Evolutionary conservation across 2,888 invertebrate genomes (phyloP).

Genomic region (Tinea trinotella): DNA sequence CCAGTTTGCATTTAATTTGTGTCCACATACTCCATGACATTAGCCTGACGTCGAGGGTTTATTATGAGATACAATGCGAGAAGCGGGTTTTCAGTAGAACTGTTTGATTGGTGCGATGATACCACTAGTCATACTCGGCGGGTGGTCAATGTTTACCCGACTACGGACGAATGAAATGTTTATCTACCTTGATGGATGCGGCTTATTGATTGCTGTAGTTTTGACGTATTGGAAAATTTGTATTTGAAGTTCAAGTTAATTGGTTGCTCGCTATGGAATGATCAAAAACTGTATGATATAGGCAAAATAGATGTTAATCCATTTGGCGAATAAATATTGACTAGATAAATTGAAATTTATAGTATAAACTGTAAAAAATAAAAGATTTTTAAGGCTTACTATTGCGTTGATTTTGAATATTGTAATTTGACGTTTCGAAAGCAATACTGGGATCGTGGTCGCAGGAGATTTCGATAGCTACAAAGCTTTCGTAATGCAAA

Average conservation of each 20-base stretch:
- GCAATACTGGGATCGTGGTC: too few relatives aligned
- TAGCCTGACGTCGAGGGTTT: slow-evolving; percentile 34
- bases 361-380: too few relatives aligned
- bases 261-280: slow-evolving; percentile 13
- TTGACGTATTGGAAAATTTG: slow-evolving; percentile 18
- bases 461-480: too few relatives aligned
- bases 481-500: too few relatives aligned
- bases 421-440: too few relatives aligned
- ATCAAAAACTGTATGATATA: not conserved
- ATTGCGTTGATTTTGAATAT: too few relatives aligned
- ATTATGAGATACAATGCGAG: slow-evolving; percentile 50
- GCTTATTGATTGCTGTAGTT: slow-evolving; percentile 19
- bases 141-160: not conserved
- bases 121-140: slow-evolving; percentile 8
- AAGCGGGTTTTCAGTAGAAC: slow-evolving; percentile 34
- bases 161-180: slow-evolving; percentile 17
- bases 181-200: slow-evolving; percentile 18
- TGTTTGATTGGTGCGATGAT: slow-evolving; percentile 44
- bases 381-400: too few relatives aligned
- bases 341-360: not conserved
- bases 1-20: slow-evolving; percentile 32
- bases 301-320: not conserved
- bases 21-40: slow-evolving; percentile 27
- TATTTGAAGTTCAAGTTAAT: slow-evolving; percentile 18
- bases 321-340: slow-evolving; percentile 2